Evolutionary conservation across 2,888 invertebrate species (phyloP), one percentile per base, ranked within the genome.

Genomic region (Coremacera marginata): DNA sequence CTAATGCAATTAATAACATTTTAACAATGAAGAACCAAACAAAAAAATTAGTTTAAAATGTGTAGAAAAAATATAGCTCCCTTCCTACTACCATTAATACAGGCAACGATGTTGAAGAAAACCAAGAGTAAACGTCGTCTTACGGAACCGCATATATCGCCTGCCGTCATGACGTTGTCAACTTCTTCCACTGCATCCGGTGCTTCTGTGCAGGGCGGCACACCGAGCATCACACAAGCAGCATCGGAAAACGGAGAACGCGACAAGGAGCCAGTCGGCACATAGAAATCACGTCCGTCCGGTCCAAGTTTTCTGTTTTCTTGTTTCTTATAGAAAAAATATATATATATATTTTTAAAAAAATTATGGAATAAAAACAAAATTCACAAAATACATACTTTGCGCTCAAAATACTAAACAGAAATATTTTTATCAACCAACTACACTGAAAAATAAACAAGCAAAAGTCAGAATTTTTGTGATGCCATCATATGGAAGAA

Each of bases 51-150:
- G 16, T 34, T 11, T 31, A 63, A 63, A 63, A 16, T n/a, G 14
- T 31, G 27, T 63, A 31, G 31, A 31, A 31, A 11, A 70, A 34
- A 8, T n/a, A 67, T 44, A 34, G 14, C 44, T 22, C 34, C 55
- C 70, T 49, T 16, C 72, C 49, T 8, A 62, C 55, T 62, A 34
- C 72, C 49, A 75, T 74, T 78, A 81, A 86, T 85, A 84, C 93
- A 99, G 99, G 99, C 99, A 90, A 99, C 98, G 91, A 99, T 99
- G 99, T 93, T 99, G 94, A 98, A 98, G 95, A 99, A 99, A 95
- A 95, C 95, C 92, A 99, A 98, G 94, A 97, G 98, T 93, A 98
- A 97, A 92, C 94, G 98, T 90, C 95, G 96, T 86, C 95, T 96
- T 89, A 95, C 95, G 85, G 95, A 95, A 91, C 94, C 94, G 87